Conservation (phyloP, 1,140 invertebrate species). For the Dendroctonus valens region DNA sequence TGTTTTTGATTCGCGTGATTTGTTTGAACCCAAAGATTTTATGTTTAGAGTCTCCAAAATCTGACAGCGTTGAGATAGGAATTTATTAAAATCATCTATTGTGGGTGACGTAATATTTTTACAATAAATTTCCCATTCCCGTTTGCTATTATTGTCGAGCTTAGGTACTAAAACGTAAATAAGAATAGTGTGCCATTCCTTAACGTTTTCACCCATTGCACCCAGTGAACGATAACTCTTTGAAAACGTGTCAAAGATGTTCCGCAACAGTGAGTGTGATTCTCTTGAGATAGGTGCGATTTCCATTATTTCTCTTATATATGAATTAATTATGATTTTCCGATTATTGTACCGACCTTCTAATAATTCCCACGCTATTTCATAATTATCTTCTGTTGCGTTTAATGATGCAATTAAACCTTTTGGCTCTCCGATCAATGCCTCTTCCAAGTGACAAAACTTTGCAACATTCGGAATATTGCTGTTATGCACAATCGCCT, state of each 20-base stretch:
- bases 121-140: constrained; percentile 20
- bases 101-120: constrained; percentile 2
- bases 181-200: constrained; percentile 25
- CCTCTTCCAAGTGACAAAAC: constrained; percentile 39
- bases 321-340: constrained; percentile 20
- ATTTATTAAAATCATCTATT: constrained; percentile 14
- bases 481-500: constrained; percentile 41
- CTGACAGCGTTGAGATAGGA: constrained; percentile 20
- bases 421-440: constrained; percentile 37
- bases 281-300: constrained; percentile 4
- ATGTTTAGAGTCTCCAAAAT: constrained; percentile 19
- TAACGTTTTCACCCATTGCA: constrained; percentile 5
- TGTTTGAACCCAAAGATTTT: neutral
- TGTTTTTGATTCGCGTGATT: neutral
- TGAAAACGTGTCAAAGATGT: constrained; percentile 14
- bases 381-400: constrained; percentile 14
- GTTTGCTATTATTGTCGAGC: neutral
- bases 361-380: constrained; percentile 16
- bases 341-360: constrained; percentile 22
- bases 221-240: constrained; percentile 14
- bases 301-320: constrained; percentile 17
- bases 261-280: constrained; percentile 17
- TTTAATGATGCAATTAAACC: constrained; percentile 29
- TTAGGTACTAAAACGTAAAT: constrained; percentile 13
- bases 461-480: constrained; percentile 38